Conservation (phyloP, 2,888 invertebrate genomes). For the Drosophila meridiana region DNA sequence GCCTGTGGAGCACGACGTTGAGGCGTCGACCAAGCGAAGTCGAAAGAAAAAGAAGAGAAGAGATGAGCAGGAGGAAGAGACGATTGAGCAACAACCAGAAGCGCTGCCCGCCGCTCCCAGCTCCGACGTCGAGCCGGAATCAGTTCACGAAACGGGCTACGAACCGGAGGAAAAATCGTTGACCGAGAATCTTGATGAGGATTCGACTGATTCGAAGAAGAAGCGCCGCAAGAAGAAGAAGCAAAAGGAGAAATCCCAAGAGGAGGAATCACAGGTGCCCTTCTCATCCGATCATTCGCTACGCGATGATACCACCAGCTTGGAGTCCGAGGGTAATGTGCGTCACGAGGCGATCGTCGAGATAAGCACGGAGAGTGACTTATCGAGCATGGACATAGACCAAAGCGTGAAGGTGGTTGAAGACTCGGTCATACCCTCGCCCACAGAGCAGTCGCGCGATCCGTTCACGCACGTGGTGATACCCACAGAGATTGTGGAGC, state of each 20-base stretch:
- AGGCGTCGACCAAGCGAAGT: conserved; percentile 86
- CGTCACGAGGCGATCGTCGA: conserved; percentile 82
- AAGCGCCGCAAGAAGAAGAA: conserved; percentile 86
- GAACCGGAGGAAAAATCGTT: conserved; percentile 89
- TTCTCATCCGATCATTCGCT: conserved; percentile 85
- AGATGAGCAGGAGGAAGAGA: conserved; percentile 65
- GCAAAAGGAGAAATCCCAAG: conserved; percentile 81
- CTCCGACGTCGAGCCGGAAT: conserved; percentile 78
- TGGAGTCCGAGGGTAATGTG: conserved; percentile 75
- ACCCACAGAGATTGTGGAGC: conserved; percentile 84
- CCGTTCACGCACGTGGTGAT: conserved; percentile 86
- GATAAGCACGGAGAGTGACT: conserved; percentile 84
- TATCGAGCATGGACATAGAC: conserved; percentile 86
- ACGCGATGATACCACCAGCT: conserved; percentile 78
- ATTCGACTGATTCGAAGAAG: conserved; percentile 78
- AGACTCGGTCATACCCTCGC: conserved; percentile 87
- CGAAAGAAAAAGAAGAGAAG: conserved; percentile 89
- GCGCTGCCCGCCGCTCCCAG: conserved; percentile 19
- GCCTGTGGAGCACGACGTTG: conserved; percentile 81
- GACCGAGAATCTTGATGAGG: conserved; percentile 78
- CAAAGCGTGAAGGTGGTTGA: conserved; percentile 89
- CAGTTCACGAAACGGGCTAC: conserved; percentile 88
- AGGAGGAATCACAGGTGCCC: conserved; percentile 85
- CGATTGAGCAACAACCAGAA: conserved; percentile 65
- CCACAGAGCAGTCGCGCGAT: conserved; percentile 87